Evolutionary conservation across 2,797 vertebrate genomes (phyloP).

Genomic region (Gadopsis bispinosus): DNA sequence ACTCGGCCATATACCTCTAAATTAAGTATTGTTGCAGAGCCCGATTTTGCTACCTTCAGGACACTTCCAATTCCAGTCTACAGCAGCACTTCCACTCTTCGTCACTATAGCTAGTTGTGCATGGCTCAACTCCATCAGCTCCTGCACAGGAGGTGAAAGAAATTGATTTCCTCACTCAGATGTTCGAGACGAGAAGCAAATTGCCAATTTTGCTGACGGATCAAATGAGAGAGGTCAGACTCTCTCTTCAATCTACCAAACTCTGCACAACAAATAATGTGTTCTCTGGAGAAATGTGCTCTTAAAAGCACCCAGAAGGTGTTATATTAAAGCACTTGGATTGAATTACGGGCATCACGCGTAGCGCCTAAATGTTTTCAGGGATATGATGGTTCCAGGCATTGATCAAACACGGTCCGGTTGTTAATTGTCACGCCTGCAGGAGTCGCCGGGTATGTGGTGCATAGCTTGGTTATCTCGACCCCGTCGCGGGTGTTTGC

Average conservation of each 20-base stretch:
- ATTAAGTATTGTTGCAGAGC: not conserved
- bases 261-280: slow-evolving; percentile 4
- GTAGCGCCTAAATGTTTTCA: slow-evolving; percentile 1
- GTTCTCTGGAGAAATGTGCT: not conserved
- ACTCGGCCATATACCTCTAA: not conserved
- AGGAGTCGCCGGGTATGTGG: not conserved
- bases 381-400: slow-evolving; percentile 3
- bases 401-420: slow-evolving; percentile 3
- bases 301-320: slow-evolving; percentile 4
- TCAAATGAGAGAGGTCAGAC: slow-evolving; percentile 30
- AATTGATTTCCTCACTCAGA: slow-evolving; percentile 29
- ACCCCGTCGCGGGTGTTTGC: slow-evolving; percentile 32
- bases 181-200: slow-evolving; percentile 35
- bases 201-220: slow-evolving; percentile 51
- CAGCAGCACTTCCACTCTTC: not conserved
- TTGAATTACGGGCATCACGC: not conserved
- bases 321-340: slow-evolving; percentile 7
- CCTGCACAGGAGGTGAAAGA: slow-evolving; percentile 42
- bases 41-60: not conserved
- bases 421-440: slow-evolving; percentile 9
- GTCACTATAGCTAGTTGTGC: not conserved
- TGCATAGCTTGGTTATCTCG: slow-evolving; percentile 29
- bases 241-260: slow-evolving; percentile 12
- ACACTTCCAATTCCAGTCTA: not conserved
- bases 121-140: slow-evolving; percentile 13